Conservation (phyloP, 2,888 invertebrate genomes). For the Anagyrus pseudococci region DNA sequence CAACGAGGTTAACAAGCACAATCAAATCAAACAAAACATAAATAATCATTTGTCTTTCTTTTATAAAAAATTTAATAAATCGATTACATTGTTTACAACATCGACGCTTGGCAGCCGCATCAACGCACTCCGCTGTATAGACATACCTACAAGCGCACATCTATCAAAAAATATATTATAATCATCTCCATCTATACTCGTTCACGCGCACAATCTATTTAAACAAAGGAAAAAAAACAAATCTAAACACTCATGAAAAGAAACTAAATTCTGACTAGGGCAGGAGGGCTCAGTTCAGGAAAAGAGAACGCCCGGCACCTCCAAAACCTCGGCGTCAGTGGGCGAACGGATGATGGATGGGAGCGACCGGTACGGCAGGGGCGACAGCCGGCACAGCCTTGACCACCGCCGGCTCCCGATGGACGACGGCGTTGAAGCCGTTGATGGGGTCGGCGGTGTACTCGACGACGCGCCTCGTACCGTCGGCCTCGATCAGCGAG, state of each 20-base stretch:
- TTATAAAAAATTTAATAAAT: not conserved
- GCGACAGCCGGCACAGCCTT: conserved; percentile 40
- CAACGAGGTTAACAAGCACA: no score
- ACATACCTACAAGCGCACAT: no score
- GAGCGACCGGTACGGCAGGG: conserved; percentile 33
- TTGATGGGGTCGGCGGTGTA: conserved; percentile 54
- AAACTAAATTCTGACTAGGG: conserved; percentile 23
- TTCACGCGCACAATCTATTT: no score
- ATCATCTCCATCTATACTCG: no score
- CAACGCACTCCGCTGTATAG: no score
- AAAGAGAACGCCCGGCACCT: not conserved
- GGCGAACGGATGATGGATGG: conserved; percentile 28
- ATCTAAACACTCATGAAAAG: not conserved
- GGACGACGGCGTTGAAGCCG: conserved; percentile 55
- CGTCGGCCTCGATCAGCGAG: conserved; percentile 51
- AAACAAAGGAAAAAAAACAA: no score
- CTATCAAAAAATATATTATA: no score
- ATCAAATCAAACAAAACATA: no score
- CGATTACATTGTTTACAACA: not conserved
- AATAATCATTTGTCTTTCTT: no score
- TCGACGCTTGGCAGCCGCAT: no score
- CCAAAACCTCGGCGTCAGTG: conserved; percentile 14
- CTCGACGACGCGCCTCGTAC: conserved; percentile 50
- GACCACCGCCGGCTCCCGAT: conserved; percentile 49
- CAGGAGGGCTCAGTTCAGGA: not conserved